phyloP scores from a whole-genome alignment of 2,888 invertebrate genomes.

The Drosophila kuntzei region DNA sequence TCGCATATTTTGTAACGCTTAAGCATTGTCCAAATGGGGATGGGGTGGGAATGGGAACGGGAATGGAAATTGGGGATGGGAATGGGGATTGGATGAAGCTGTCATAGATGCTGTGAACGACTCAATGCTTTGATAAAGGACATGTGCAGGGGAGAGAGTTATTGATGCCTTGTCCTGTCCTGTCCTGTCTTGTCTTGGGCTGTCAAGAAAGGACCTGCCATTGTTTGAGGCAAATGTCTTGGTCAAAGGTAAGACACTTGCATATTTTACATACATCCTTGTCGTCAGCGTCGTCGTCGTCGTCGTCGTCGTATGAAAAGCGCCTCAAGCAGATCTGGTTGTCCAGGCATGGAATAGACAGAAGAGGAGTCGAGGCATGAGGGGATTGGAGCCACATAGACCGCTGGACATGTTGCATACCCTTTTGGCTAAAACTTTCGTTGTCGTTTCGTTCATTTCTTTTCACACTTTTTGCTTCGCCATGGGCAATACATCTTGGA shows the following conservation, averaged over 20 bases:
- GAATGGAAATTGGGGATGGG: background rate
- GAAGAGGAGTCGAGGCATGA: background rate
- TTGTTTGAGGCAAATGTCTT: conserved; percentile 73
- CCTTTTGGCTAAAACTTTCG: conserved; percentile 68
- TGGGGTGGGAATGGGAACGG: background rate
- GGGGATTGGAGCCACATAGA: conserved; percentile 52
- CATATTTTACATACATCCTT: conserved; percentile 68
- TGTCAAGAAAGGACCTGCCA: conserved; percentile 61
- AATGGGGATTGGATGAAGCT: conserved; percentile 29
- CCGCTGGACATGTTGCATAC: conserved; percentile 78
- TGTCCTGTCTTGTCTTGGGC: conserved; percentile 28
- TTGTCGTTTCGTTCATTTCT: conserved; percentile 59
- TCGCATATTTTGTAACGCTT: conserved; percentile 75
- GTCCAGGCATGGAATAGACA: conserved; percentile 9
- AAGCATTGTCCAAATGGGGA: conserved; percentile 62
- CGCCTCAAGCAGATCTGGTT: conserved; percentile 49
- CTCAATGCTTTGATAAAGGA: conserved; percentile 69
- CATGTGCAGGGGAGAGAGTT: conserved; percentile 52
- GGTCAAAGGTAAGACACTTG: conserved; percentile 72
- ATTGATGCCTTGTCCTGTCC: conserved; percentile 64
- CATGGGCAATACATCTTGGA: conserved; percentile 78
- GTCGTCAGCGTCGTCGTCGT: background rate
- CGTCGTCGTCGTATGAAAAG: conserved; percentile 34
- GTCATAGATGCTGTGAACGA: conserved; percentile 64
- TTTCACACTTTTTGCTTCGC: conserved; percentile 74